These are phyloP conservation scores for Idaea dimidiata DNA, from an alignment of 2,888 invertebrate species.

Conservation along the genomic window DNA sequence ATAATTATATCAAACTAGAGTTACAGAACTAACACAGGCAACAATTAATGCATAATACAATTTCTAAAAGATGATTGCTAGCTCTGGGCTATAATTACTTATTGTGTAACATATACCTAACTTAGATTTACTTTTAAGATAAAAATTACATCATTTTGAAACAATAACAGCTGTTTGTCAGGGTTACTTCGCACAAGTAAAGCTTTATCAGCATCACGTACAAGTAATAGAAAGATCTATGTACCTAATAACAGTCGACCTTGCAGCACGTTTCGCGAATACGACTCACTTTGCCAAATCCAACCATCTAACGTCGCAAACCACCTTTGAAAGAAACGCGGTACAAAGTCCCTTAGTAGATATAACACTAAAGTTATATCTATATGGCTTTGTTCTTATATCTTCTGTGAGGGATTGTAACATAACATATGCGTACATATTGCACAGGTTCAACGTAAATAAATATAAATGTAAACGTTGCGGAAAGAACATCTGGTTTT, in stretches of 20 bases:
- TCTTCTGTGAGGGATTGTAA: background rate
- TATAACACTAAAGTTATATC: conserved; percentile 30
- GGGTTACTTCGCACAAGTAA: conserved; percentile 14
- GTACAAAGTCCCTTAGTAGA: conserved; percentile 22
- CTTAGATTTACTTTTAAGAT: conserved; percentile 9
- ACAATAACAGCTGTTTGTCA: conserved; percentile 18
- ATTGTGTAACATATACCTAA: conserved; percentile 17
- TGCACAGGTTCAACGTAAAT: background rate
- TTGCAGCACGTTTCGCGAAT: conserved; percentile 44
- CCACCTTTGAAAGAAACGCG: conserved; percentile 20
- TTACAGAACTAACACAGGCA: background rate
- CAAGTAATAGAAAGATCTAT: conserved; percentile 35
- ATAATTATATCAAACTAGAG: background rate
- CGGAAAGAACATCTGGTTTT: conserved; percentile 27
- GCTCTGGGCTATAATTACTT: conserved; percentile 9
- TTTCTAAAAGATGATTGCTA: conserved; percentile 9
- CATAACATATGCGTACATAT: background rate
- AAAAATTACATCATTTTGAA: conserved; percentile 14
- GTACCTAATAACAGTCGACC: conserved; percentile 36
- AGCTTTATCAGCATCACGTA: conserved; percentile 31
- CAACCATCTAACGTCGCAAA: conserved; percentile 14
- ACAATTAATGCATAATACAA: background rate
- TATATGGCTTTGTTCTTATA: conserved; percentile 12
- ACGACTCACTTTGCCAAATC: conserved; percentile 47
- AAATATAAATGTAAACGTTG: conserved; percentile 13